phyloP scores from a whole-genome alignment of 2,888 invertebrate genomes.

The Adelphocoris suturalis region DNA sequence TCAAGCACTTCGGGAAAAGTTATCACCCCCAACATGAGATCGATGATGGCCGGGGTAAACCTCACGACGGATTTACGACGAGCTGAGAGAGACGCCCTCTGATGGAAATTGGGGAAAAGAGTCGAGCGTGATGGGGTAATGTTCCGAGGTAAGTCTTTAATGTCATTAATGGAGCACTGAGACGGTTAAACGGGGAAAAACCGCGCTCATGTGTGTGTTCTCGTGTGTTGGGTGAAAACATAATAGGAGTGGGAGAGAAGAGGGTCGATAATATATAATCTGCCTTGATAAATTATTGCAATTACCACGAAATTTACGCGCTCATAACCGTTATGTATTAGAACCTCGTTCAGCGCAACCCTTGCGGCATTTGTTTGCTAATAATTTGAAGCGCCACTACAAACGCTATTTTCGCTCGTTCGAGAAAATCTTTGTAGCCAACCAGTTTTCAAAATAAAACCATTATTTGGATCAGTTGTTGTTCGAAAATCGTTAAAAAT shows the following conservation, averaged over 20 bases:
- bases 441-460: too few species aligned
- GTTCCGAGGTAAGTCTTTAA: not conserved
- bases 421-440: not conserved
- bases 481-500: too few species aligned
- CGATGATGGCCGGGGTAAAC: not conserved
- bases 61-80: constrained; percentile 13
- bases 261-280: constrained; percentile 19
- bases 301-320: constrained; percentile 12
- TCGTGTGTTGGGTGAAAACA: not conserved
- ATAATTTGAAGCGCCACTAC: not conserved
- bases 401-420: not conserved
- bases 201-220: not conserved
- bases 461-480: too few species aligned
- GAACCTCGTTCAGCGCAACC: not conserved
- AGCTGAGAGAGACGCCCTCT: not conserved
- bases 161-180: constrained; percentile 22
- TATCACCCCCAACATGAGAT: constrained; percentile 4
- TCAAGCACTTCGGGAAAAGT: constrained; percentile 32
- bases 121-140: constrained; percentile 24
- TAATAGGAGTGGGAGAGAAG: not conserved
- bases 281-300: constrained; percentile 32
- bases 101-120: constrained; percentile 22
- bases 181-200: not conserved
- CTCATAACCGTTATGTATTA: constrained; percentile 25
- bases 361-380: not conserved